phyloP scores from a whole-genome alignment of 2,113 vertebrate genomes.

The Tychaedon coryphoeus region DNA sequence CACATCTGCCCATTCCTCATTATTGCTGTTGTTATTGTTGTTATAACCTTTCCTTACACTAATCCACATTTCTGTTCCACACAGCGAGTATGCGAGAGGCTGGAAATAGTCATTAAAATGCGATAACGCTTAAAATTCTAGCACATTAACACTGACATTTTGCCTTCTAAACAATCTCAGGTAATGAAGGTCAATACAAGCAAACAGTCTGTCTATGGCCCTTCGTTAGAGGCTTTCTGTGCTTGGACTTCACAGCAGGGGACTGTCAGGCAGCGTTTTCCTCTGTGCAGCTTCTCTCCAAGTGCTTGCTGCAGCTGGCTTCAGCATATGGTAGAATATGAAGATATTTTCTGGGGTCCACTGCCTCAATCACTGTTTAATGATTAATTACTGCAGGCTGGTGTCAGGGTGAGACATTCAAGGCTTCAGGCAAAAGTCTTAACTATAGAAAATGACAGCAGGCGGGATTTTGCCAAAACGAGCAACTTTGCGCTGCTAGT shows the following conservation, averaged over 20 bases:
- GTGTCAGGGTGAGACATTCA: slow-evolving; percentile 74
- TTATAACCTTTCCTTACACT: slow-evolving; percentile 67
- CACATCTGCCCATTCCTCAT: slow-evolving; percentile 46
- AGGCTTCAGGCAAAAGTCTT: slow-evolving; percentile 73
- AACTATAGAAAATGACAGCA: slow-evolving; percentile 75
- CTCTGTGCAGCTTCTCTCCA: slow-evolving; percentile 58
- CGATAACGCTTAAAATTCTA: slow-evolving; percentile 72
- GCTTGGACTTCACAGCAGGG: slow-evolving; percentile 72
- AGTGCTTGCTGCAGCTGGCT: slow-evolving; percentile 75
- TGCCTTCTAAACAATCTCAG: slow-evolving; percentile 74
- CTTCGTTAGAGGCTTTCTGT: slow-evolving; percentile 58
- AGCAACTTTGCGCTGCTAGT: slow-evolving; percentile 52
- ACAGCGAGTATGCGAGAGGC: slow-evolving; percentile 21
- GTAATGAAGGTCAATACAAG: slow-evolving; percentile 77
- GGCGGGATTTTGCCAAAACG: slow-evolving; percentile 60
- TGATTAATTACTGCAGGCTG: slow-evolving; percentile 82
- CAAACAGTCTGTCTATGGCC: slow-evolving; percentile 64
- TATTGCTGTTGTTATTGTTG: slow-evolving; percentile 54
- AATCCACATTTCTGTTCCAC: slow-evolving; percentile 57
- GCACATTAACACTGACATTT: slow-evolving; percentile 74
- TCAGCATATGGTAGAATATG: slow-evolving; percentile 76
- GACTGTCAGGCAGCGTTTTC: slow-evolving; percentile 60
- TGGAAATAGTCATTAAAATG: slow-evolving; percentile 67
- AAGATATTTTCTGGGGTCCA: slow-evolving; percentile 73
- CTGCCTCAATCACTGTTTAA: slow-evolving; percentile 74